A percentile compares a stretch with the other conserved stretches of the same genome.
These are phyloP conservation scores for Cataglyphis albicans DNA, from an alignment of 2,888 invertebrate genomes.

Conservation along the genomic window DNA sequence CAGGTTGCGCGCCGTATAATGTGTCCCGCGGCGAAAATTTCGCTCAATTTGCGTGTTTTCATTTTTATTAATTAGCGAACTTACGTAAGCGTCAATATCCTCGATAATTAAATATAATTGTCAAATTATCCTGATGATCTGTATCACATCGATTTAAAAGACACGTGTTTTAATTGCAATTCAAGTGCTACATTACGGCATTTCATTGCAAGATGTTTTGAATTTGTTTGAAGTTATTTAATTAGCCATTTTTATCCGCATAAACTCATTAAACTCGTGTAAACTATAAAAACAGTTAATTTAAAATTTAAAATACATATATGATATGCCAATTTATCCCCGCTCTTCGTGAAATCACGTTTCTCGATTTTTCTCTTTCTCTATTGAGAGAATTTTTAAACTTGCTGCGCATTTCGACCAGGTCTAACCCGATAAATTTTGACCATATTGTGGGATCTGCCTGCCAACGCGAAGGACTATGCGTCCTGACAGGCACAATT, in stretches of 20 bases:
- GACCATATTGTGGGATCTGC: conserved; percentile 46
- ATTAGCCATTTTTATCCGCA: background rate
- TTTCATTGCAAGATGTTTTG: conserved; percentile 46
- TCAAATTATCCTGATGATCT: conserved; percentile 50
- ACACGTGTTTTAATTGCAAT: conserved; percentile 62
- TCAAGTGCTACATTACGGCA: conserved; percentile 24
- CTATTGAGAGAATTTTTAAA: background rate
- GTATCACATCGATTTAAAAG: conserved; percentile 35
- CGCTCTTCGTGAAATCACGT: background rate
- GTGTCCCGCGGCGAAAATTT: conserved; percentile 47
- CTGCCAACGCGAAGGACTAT: conserved; percentile 46
- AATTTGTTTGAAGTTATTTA: conserved; percentile 46
- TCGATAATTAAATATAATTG: conserved; percentile 68
- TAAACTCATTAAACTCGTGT: background rate
- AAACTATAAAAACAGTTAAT: background rate
- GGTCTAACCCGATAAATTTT: conserved; percentile 48
- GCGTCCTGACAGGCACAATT: conserved; percentile 78
- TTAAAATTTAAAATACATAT: background rate
- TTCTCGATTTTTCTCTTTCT: background rate
- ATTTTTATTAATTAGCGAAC: conserved; percentile 66
- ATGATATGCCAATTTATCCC: background rate
- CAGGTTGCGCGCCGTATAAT: conserved; percentile 34
- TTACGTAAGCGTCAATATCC: conserved; percentile 63
- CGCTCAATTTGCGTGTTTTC: conserved; percentile 55
- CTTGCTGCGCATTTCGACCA: conserved; percentile 41